Conservation (phyloP, 1,140 invertebrate genomes). For the Sitobion miscanthi region DNA sequence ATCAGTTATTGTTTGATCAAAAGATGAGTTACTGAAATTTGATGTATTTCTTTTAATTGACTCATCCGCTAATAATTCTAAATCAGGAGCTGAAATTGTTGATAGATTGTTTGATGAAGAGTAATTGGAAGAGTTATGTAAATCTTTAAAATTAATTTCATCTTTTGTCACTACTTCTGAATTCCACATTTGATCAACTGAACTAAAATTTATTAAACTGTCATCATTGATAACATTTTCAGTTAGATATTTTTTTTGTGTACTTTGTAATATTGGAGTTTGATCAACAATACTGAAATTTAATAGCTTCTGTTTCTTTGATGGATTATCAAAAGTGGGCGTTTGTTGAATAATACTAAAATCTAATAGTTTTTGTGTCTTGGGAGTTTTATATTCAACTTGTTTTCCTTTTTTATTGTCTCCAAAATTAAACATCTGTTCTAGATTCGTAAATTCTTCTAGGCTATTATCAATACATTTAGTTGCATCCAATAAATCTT, state of each 20-base stretch:
- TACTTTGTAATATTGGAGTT: slow-evolving; percentile 6
- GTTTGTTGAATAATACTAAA: slow-evolving; percentile 24
- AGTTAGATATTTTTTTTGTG: background rate
- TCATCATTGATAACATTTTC: background rate
- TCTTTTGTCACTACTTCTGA: background rate
- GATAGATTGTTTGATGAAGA: background rate
- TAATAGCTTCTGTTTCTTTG: slow-evolving; percentile 24
- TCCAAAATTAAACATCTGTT: background rate
- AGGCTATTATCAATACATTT: background rate
- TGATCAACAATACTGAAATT: slow-evolving; percentile 48
- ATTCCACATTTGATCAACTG: background rate
- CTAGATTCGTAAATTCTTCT: background rate
- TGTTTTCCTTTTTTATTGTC: background rate
- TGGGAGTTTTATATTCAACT: background rate
- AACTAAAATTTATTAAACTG: slow-evolving; percentile 39
- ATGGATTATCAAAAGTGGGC: background rate
- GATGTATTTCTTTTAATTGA: background rate
- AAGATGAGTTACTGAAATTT: background rate
- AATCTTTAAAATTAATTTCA: background rate
- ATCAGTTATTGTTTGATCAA: slow-evolving; percentile 10
- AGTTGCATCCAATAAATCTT: background rate
- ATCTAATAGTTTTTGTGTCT: slow-evolving; percentile 24
- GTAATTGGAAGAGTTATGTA: background rate
- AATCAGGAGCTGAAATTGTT: background rate
- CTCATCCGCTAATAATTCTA: background rate